A percentile compares a stretch with the other conserved stretches of the same genome.
Evolutionary conservation across 2,113 vertebrate species (phyloP).

Genomic region (Nothoprocta perdicaria): DNA sequence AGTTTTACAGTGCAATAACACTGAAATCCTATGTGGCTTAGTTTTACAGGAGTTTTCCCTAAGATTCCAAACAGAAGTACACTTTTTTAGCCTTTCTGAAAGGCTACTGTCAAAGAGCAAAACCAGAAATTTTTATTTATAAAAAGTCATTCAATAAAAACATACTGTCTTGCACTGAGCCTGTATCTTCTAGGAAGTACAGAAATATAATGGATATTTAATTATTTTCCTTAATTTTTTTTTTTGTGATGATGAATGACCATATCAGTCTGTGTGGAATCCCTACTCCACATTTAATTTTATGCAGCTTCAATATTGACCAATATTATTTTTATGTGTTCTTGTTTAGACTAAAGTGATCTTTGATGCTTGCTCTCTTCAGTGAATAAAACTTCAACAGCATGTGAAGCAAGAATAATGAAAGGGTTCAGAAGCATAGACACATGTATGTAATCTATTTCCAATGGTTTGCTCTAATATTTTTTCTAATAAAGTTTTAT

Average conservation of each 20-base stretch:
- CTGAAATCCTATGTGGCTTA: neutral
- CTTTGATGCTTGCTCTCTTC: neutral
- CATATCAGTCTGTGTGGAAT: neutral
- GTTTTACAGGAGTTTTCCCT: neutral
- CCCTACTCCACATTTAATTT: neutral
- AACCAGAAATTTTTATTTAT: neutral
- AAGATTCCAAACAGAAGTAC: neutral
- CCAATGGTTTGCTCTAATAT: neutral
- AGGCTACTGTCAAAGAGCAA: neutral
- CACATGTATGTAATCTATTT: neutral
- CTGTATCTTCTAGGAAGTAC: neutral
- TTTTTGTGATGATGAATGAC: neutral
- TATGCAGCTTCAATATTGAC: neutral
- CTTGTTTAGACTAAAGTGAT: neutral
- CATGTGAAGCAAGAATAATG: neutral
- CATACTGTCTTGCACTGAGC: neutral
- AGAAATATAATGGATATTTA: neutral
- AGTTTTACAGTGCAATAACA: neutral
- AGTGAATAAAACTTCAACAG: neutral
- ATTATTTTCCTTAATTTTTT: neutral
- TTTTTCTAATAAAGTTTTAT: neutral
- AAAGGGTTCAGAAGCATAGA: neutral
- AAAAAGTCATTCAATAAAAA: neutral
- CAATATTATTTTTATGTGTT: neutral
- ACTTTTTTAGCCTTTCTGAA: neutral